Percentiles rank a stretch among this genome's conserved stretches.
Conservation (phyloP, 2,888 invertebrate genomes). For the Mythimna albipuncta region DNA sequence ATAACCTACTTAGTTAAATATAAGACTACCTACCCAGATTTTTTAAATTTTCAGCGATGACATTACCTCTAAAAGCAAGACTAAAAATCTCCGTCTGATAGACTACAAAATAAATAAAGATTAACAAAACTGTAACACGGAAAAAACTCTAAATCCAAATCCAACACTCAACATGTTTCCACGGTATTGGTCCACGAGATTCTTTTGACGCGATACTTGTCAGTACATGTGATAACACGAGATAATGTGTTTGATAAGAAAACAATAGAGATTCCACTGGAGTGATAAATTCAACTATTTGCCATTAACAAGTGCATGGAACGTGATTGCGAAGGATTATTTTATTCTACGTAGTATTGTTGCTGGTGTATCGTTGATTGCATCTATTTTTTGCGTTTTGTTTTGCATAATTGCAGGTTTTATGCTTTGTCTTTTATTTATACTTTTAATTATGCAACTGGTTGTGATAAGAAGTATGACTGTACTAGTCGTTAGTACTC, state of each 20-base stretch:
- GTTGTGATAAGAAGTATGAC: neutral
- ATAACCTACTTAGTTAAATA: no score
- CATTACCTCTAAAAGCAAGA: neutral
- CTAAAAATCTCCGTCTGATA: neutral
- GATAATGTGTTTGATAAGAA: slow-evolving; percentile 65
- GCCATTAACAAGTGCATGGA: slow-evolving; percentile 48
- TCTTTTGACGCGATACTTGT: slow-evolving; percentile 57
- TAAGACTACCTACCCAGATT: neutral
- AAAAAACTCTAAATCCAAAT: slow-evolving; percentile 28
- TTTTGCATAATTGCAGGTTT: slow-evolving; percentile 31
- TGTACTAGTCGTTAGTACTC: neutral
- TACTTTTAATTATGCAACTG: neutral
- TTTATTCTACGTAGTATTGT: slow-evolving; percentile 18
- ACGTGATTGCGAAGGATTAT: slow-evolving; percentile 39
- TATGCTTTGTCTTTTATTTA: slow-evolving; percentile 3
- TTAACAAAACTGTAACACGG: neutral
- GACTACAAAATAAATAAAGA: slow-evolving; percentile 21
- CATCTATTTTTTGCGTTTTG: slow-evolving; percentile 27
- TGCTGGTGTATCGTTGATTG: slow-evolving; percentile 15
- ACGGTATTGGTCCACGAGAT: slow-evolving; percentile 25
- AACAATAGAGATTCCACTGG: slow-evolving; percentile 65
- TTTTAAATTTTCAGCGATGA: neutral
- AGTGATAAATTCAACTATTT: slow-evolving; percentile 62
- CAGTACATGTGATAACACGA: slow-evolving; percentile 65
- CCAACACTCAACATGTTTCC: slow-evolving; percentile 28